Percentiles rank a stretch among this genome's conserved stretches.
phyloP scores from a whole-genome alignment of 92 coral and sea anemone species.

The Phenganax stokvisi region DNA sequence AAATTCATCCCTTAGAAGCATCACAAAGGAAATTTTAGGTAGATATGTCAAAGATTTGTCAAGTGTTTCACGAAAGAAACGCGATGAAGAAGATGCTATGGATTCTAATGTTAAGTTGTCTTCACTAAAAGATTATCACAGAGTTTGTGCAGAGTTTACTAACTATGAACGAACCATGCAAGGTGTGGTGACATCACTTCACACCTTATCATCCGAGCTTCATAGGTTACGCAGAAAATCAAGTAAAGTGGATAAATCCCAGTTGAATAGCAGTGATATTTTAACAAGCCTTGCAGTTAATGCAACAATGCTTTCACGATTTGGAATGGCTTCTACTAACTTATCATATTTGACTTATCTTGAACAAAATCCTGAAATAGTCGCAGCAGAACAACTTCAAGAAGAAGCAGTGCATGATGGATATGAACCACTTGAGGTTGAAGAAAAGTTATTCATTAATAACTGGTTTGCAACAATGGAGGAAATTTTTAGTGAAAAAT shows the following conservation, averaged over 20 bases:
- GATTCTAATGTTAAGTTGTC: background rate
- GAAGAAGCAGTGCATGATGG: conserved; percentile 6
- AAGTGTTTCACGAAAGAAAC: background rate
- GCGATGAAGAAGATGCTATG: background rate
- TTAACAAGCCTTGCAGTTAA: conserved; percentile 19
- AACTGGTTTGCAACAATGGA: conserved; percentile 73
- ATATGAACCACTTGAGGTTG: conserved; percentile 37
- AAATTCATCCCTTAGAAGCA: conserved; percentile 43
- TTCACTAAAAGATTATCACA: conserved; percentile 45
- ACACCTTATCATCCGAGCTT: conserved; percentile 43
- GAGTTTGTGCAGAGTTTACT: conserved; percentile 54
- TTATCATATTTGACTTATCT: conserved; percentile 18
- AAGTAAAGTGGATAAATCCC: background rate
- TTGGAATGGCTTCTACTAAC: conserved; percentile 44
- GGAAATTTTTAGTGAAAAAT: conserved; percentile 48
- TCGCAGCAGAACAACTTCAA: conserved; percentile 18
- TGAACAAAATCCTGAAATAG: conserved; percentile 42
- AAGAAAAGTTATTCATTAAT: conserved; percentile 38
- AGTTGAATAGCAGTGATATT: background rate
- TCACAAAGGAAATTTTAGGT: background rate
- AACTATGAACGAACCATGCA: conserved; percentile 53
- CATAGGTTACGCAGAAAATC: background rate
- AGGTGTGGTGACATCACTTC: conserved; percentile 47
- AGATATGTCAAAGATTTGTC: background rate
- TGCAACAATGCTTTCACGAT: conserved; percentile 29